Conservation (phyloP, 2,797 vertebrate species). For the Pipistrellus pipistrellus region DNA sequence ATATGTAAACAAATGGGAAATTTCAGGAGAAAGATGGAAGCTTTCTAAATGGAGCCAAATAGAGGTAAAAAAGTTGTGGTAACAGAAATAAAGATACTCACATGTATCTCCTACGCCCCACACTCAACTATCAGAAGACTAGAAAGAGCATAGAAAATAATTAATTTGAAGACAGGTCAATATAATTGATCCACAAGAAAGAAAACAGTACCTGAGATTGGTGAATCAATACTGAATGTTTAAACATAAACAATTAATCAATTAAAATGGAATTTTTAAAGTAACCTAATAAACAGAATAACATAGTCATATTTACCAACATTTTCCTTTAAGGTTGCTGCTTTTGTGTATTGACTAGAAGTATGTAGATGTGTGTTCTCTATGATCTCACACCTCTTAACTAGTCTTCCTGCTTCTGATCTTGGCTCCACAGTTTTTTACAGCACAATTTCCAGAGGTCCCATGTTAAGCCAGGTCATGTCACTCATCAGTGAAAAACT, state of each 20-base stretch:
- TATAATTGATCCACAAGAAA: background rate
- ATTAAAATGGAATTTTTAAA: background rate
- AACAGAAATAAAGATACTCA: slow-evolving; percentile 3
- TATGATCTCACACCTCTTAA: background rate
- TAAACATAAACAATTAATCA: background rate
- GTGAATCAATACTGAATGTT: background rate
- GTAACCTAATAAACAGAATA: background rate
- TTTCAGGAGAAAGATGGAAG: background rate
- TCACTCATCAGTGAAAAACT: background rate
- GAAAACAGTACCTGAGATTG: background rate
- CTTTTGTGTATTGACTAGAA: background rate
- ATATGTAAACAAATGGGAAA: background rate
- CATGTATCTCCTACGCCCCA: background rate
- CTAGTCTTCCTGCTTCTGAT: background rate
- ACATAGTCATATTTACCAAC: background rate
- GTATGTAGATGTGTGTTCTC: background rate
- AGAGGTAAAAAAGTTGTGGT: background rate
- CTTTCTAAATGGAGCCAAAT: background rate
- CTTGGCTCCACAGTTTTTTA: background rate
- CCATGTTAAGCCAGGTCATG: background rate
- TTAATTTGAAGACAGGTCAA: background rate
- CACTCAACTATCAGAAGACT: background rate
- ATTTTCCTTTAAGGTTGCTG: background rate
- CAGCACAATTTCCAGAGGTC: background rate
- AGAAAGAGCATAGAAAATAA: background rate